Evolutionary conservation across 2,113 vertebrate species (phyloP).

Genomic region (Pseudopipra pipra): DNA sequence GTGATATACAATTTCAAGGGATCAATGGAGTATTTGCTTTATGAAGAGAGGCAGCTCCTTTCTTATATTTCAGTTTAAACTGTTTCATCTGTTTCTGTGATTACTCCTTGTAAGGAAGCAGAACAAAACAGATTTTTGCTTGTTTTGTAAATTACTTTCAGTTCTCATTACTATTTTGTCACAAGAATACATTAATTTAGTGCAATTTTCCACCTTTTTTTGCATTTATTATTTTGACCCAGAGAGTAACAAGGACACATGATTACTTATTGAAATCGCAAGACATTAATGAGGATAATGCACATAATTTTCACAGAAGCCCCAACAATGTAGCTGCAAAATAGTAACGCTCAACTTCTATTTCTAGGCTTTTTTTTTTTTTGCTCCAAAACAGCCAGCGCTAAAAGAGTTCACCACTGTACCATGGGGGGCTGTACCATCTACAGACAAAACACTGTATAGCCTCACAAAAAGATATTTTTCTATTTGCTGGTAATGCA

Average conservation of each 20-base stretch:
- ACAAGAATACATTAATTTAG: neutral
- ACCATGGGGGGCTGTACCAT: neutral
- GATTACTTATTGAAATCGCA: constrained; percentile 4
- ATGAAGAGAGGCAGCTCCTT: neutral
- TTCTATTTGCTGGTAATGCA: neutral
- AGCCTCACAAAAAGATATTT: neutral
- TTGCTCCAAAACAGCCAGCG: neutral
- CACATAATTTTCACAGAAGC: neutral
- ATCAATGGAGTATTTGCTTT: neutral
- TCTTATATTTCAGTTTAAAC: constrained; percentile 22
- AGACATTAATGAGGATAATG: neutral
- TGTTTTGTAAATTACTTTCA: neutral
- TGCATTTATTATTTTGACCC: constrained; percentile 4
- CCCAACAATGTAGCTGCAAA: neutral
- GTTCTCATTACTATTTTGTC: neutral
- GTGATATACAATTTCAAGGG: constrained; percentile 7
- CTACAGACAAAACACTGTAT: neutral
- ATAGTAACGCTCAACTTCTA: neutral
- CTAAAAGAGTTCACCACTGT: neutral
- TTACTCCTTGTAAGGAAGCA: neutral
- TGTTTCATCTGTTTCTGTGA: neutral
- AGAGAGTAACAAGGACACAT: neutral
- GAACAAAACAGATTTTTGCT: constrained; percentile 19
- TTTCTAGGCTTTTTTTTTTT: neutral
- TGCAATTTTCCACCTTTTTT: neutral